Conservation (phyloP, 2,888 invertebrate species). For the Pyrocoelia pectoralis region DNA sequence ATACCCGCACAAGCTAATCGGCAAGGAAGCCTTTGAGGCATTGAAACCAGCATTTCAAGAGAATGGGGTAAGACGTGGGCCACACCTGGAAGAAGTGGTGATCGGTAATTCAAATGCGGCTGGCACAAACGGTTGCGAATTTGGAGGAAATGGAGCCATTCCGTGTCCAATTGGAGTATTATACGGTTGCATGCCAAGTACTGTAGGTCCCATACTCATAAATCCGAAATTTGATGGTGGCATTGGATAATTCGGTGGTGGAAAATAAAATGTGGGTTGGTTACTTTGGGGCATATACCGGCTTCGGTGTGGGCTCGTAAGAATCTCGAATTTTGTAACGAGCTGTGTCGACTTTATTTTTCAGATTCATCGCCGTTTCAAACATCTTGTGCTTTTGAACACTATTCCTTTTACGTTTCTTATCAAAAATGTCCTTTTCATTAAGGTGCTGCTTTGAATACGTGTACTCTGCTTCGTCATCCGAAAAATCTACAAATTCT, state of each 20-base stretch:
- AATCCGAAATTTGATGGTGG: slow-evolving; percentile 26
- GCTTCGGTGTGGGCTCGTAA: slow-evolving; percentile 35
- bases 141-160: slow-evolving; percentile 24
- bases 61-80: slow-evolving; percentile 18
- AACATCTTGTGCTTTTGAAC: slow-evolving; percentile 52
- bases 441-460: slow-evolving; percentile 40
- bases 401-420: slow-evolving; percentile 46
- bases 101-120: slow-evolving; percentile 21
- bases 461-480: slow-evolving; percentile 81
- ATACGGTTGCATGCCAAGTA: slow-evolving; percentile 16
- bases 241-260: slow-evolving; percentile 16
- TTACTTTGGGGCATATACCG: slow-evolving; percentile 18
- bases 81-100: slow-evolving; percentile 26
- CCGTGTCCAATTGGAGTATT: slow-evolving; percentile 17
- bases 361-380: slow-evolving; percentile 56
- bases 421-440: slow-evolving; percentile 18
- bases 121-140: slow-evolving; percentile 21
- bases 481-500: slow-evolving; percentile 80
- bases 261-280: slow-evolving; percentile 23
- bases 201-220: slow-evolving; percentile 19
- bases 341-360: slow-evolving; percentile 54
- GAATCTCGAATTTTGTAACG: slow-evolving; percentile 41
- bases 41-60: too few relatives aligned
- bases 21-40: too few relatives aligned
- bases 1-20: too few relatives aligned